Percentiles rank a stretch among this genome's conserved stretches.
phyloP scores from a whole-genome alignment of 1,140 invertebrate species.

The Cepaea nemoralis region DNA sequence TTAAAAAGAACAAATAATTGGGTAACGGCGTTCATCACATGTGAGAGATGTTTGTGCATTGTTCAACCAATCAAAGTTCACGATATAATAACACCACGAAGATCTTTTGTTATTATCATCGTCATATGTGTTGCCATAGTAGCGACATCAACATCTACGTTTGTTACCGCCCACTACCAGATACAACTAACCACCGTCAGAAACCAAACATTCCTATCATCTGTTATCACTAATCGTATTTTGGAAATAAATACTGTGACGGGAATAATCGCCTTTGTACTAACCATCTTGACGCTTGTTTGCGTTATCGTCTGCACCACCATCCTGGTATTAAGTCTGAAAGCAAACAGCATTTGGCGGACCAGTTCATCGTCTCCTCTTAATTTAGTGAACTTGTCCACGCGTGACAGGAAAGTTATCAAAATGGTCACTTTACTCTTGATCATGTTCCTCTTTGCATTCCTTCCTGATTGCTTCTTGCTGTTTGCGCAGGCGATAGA shows the following conservation, averaged over 20 bases:
- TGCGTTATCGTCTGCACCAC: background rate
- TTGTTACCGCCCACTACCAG: too few species aligned
- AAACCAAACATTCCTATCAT: too few species aligned
- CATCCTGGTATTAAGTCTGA: background rate
- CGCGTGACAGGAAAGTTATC: slow-evolving; percentile 6
- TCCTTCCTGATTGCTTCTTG: background rate
- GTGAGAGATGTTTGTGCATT: too few species aligned
- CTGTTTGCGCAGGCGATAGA: background rate
- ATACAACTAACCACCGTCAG: too few species aligned
- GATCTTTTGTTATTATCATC: too few species aligned
- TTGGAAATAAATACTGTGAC: background rate
- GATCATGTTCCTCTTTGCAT: background rate
- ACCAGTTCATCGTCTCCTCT: background rate
- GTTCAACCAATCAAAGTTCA: too few species aligned
- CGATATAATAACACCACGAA: too few species aligned
- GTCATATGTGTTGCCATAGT: too few species aligned
- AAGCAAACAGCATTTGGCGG: background rate
- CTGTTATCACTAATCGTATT: too few species aligned
- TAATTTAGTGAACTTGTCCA: background rate
- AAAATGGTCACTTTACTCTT: background rate
- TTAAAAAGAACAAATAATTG: too few species aligned
- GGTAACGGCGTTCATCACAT: too few species aligned
- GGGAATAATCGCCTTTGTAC: background rate
- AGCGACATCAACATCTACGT: too few species aligned
- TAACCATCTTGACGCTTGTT: background rate